phyloP scores from a whole-genome alignment of 1,140 invertebrate species.

The Mylabris phalerata region DNA sequence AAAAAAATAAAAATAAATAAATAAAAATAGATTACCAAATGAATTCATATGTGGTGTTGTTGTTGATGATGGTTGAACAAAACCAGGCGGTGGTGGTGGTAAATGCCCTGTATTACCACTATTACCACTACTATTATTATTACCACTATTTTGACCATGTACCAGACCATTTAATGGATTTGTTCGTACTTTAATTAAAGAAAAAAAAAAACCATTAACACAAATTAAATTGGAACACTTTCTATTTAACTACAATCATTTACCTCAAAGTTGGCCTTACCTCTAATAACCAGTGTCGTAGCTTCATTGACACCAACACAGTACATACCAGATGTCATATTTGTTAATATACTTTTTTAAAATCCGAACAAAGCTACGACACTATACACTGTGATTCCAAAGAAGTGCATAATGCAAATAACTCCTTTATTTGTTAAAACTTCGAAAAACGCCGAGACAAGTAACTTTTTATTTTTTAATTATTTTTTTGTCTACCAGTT shows the following conservation, averaged over 20 bases:
- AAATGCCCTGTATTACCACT: conserved; percentile 13
- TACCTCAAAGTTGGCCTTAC: too few species aligned
- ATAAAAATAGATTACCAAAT: conserved; percentile 29
- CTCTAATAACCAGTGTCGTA: too few species aligned
- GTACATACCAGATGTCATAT: too few species aligned
- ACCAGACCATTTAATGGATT: conserved; percentile 37
- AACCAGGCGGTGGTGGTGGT: conserved; percentile 41
- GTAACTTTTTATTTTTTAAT: too few species aligned
- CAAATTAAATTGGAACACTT: background rate
- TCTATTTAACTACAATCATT: background rate
- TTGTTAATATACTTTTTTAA: too few species aligned
- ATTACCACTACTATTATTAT: background rate
- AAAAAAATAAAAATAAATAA: background rate
- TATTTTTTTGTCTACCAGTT: too few species aligned
- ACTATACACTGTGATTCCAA: too few species aligned
- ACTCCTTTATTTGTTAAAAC: too few species aligned
- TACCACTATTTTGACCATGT: conserved; percentile 32
- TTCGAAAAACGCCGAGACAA: too few species aligned
- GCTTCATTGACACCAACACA: too few species aligned
- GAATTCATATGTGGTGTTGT: conserved; percentile 42
- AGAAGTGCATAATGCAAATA: too few species aligned
- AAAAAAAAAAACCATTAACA: background rate
- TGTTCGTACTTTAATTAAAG: conserved; percentile 16
- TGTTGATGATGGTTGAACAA: conserved; percentile 33
- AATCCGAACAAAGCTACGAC: too few species aligned